Evolutionary conservation across 2,888 invertebrate genomes (phyloP).

Genomic region (Barypeithes pellucidus): DNA sequence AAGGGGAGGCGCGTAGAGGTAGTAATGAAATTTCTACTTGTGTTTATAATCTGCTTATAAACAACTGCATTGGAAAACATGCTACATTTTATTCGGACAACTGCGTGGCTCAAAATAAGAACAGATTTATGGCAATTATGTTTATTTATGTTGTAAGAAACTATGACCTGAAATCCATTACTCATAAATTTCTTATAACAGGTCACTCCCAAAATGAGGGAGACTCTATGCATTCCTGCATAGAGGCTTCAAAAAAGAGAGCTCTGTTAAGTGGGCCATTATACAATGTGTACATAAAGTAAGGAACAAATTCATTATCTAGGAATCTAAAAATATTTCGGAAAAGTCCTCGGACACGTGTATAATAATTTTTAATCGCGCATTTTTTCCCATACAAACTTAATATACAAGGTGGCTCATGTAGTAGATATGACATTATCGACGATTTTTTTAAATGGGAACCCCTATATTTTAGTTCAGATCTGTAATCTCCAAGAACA

Average conservation of each 20-base stretch:
- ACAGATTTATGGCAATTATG: slow-evolving; percentile 5
- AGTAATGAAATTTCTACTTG: slow-evolving; percentile 3
- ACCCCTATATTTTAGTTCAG: no score
- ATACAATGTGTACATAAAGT: no score
- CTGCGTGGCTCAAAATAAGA: background rate
- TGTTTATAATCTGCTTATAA: background rate
- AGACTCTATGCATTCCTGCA: slow-evolving; percentile 2
- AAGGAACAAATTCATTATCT: no score
- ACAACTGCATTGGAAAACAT: background rate
- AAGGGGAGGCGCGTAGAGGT: background rate
- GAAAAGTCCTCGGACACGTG: no score
- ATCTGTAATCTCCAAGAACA: no score
- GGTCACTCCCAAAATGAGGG: slow-evolving; percentile 3
- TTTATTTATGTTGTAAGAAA: slow-evolving; percentile 1
- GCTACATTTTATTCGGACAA: slow-evolving; percentile 3
- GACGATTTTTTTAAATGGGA: no score
- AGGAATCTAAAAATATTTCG: no score
- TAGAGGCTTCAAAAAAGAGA: slow-evolving; percentile 1
- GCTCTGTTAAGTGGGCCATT: slow-evolving; percentile 5
- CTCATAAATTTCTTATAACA: slow-evolving; percentile 5
- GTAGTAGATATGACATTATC: no score
- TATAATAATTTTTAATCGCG: no score
- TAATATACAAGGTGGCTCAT: no score
- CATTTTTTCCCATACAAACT: no score
- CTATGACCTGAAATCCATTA: slow-evolving; percentile 1